phyloP scores from a whole-genome alignment of 2,113 vertebrate genomes.

The Amazona guildingii region DNA sequence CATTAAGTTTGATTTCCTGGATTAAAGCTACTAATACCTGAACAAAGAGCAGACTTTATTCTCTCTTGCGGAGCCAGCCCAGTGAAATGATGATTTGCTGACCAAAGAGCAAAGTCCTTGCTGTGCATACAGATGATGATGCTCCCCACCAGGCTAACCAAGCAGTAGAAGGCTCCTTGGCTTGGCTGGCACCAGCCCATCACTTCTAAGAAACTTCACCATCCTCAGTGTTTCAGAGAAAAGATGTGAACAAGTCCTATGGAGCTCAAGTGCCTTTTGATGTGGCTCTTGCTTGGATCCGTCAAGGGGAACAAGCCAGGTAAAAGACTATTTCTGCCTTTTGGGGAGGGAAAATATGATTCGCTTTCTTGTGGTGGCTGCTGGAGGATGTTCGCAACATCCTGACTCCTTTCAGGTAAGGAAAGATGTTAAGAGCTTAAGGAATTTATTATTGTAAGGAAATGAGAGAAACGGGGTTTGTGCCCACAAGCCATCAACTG shows the following conservation, averaged over 20 bases:
- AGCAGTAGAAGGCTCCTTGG: background rate
- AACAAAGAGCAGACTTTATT: slow-evolving; percentile 17
- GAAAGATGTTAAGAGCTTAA: background rate
- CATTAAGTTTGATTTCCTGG: slow-evolving; percentile 45
- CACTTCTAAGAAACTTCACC: background rate
- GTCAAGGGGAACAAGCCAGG: background rate
- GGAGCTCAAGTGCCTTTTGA: slow-evolving; percentile 48
- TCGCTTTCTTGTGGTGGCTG: background rate
- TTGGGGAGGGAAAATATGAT: background rate
- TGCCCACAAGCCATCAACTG: slow-evolving; percentile 1
- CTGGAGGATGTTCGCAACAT: background rate
- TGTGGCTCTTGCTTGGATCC: slow-evolving; percentile 55
- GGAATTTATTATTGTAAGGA: slow-evolving; percentile 34
- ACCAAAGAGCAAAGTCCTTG: background rate
- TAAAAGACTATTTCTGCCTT: slow-evolving; percentile 27
- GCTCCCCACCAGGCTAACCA: background rate
- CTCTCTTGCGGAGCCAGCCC: background rate
- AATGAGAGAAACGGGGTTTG: slow-evolving; percentile 13
- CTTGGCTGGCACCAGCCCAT: background rate
- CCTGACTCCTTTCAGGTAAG: background rate
- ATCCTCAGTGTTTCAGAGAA: background rate
- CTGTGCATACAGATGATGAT: rapidly evolving
- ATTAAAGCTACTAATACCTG: slow-evolving; percentile 23
- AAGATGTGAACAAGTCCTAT: slow-evolving; percentile 22
- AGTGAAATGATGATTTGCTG: background rate